Conservation (phyloP, 2,797 vertebrate species). For the Allobates femoralis region DNA sequence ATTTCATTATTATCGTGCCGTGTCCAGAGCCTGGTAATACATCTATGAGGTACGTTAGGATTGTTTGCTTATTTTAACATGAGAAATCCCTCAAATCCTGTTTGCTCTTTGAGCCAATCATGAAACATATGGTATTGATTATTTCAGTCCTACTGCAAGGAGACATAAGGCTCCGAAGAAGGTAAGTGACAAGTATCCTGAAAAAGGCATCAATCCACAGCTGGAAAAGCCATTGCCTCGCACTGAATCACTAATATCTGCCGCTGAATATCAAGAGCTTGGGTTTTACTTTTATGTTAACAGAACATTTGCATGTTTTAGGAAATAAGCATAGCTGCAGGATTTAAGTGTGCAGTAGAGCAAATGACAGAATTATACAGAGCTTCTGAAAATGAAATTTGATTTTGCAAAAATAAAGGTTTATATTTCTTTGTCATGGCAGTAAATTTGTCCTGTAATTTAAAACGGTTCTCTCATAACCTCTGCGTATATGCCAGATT, state of each 20-base stretch:
- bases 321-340: constrained; percentile 14
- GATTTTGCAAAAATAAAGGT: background rate
- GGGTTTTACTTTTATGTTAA: constrained; percentile 22
- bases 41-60: constrained; percentile 5
- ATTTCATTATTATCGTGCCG: background rate
- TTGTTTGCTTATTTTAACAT: constrained; percentile 44
- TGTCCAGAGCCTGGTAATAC: constrained; percentile 18
- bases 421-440: background rate
- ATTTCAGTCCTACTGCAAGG: constrained; percentile 15
- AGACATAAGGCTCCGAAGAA: constrained; percentile 11
- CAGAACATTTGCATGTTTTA: constrained; percentile 14
- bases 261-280: background rate
- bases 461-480: background rate
- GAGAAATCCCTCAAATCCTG: constrained; percentile 38
- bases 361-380: constrained; percentile 12
- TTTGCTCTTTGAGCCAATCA: constrained; percentile 37
- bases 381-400: background rate
- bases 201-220: constrained; percentile 11
- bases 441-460: background rate
- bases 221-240: constrained; percentile 12
- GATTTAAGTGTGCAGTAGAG: background rate
- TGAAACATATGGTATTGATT: constrained; percentile 44
- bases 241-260: background rate
- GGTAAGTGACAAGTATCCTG: constrained; percentile 27
- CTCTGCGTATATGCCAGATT: too few relatives aligned